Evolutionary conservation across 2,888 invertebrate genomes (phyloP).

Genomic region (Eueremaeus valkanovi): DNA sequence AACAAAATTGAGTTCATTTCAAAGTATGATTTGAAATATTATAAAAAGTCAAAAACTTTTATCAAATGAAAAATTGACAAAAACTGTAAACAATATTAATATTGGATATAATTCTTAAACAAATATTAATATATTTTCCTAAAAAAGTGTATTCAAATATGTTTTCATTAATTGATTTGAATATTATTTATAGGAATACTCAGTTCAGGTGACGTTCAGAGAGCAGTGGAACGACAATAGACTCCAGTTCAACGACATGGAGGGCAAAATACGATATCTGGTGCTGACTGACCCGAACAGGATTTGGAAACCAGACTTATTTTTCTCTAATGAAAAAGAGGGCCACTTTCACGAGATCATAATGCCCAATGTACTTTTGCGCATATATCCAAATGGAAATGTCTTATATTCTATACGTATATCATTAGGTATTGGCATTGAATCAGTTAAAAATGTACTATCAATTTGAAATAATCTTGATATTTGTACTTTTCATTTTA

Average conservation of each 20-base stretch:
- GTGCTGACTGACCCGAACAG: constrained; percentile 89
- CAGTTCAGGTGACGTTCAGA: constrained; percentile 92
- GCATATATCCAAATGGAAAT: constrained; percentile 90
- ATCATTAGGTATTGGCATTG: constrained; percentile 57
- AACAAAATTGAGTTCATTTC: too few species aligned
- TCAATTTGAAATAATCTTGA: background rate
- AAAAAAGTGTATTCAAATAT: too few species aligned
- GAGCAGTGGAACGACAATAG: constrained; percentile 96
- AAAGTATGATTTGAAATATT: too few species aligned
- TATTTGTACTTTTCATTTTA: constrained; percentile 74
- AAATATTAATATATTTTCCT: too few species aligned
- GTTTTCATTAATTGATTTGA: too few species aligned
- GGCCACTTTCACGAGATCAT: constrained; percentile 92
- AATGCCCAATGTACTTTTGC: constrained; percentile 94
- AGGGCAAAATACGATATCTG: constrained; percentile 61
- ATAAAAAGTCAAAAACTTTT: too few species aligned
- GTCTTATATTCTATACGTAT: constrained; percentile 95
- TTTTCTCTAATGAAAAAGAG: constrained; percentile 96
- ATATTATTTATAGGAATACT: constrained; percentile 91
- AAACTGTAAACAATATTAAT: too few species aligned
- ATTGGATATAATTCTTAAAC: too few species aligned
- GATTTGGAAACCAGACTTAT: constrained; percentile 98
- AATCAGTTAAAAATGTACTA: background rate
- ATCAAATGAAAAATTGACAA: too few species aligned
- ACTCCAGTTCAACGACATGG: constrained; percentile 51